phyloP scores from a whole-genome alignment of 2,888 invertebrate genomes.

The Linnaemya tessellans region DNA sequence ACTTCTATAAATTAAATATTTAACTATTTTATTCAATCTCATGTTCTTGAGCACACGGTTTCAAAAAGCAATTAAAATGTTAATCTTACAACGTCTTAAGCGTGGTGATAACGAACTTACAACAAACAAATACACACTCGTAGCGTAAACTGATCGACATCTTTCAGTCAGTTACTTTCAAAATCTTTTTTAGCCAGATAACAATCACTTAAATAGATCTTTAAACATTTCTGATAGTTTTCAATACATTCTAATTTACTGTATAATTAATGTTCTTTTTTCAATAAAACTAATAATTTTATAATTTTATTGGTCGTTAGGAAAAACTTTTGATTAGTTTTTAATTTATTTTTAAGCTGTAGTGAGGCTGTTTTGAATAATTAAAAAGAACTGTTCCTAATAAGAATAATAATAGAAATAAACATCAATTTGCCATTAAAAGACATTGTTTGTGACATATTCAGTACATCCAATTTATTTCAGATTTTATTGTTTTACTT shows the following conservation, averaged over 20 bases:
- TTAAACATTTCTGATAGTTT: constrained; percentile 21
- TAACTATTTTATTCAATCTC: constrained; percentile 15
- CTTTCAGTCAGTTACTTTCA: constrained; percentile 14
- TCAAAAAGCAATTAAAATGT: constrained; percentile 17
- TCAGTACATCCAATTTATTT: constrained; percentile 51
- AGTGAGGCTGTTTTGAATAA: constrained; percentile 12
- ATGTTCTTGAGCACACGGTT: neutral
- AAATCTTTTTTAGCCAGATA: neutral
- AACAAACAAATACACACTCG: neutral
- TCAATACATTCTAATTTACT: neutral
- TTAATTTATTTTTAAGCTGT: constrained; percentile 34
- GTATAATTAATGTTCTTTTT: neutral
- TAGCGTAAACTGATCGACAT: constrained; percentile 14
- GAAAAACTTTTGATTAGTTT: constrained; percentile 16
- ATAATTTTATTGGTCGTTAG: constrained; percentile 48
- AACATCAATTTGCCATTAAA: constrained; percentile 62
- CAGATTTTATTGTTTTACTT: constrained; percentile 44
- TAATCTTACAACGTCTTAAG: constrained; percentile 21
- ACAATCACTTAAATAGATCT: constrained; percentile 20
- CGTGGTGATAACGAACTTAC: constrained; percentile 5
- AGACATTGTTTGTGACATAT: constrained; percentile 47
- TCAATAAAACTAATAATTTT: constrained; percentile 44
- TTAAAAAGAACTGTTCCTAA: neutral
- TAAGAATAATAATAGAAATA: constrained; percentile 13
- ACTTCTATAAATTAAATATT: neutral